These are phyloP conservation scores for Ceratitis capitata DNA, from an alignment of 1,140 invertebrate genomes.

Conservation along the genomic window DNA sequence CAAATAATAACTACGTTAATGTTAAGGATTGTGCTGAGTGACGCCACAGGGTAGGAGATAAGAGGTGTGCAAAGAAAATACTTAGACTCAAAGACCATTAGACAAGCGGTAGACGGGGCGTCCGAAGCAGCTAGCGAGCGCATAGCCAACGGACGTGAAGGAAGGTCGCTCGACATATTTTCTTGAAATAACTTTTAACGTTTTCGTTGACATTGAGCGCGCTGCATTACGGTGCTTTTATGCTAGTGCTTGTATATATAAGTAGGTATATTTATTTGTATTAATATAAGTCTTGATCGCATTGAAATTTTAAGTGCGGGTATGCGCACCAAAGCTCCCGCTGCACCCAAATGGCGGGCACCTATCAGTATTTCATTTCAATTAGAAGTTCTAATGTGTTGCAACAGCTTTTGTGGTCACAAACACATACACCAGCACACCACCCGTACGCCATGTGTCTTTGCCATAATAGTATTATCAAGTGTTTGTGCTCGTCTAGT, in stretches of 20 bases:
- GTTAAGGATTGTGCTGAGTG: neutral
- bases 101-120: neutral
- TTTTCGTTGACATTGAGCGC: neutral
- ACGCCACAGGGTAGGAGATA: neutral
- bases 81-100: no score
- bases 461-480: neutral
- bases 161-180: neutral
- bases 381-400: conserved; percentile 12
- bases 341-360: neutral
- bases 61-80: no score
- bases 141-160: neutral
- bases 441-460: neutral
- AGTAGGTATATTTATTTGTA: neutral
- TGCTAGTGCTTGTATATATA: neutral
- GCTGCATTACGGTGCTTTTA: neutral
- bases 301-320: conserved; percentile 11
- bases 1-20: neutral
- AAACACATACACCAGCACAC: no score
- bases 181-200: conserved; percentile 21
- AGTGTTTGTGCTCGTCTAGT: neutral
- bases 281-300: neutral
- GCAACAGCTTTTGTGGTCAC: neutral
- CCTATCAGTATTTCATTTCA: conserved; percentile 22
- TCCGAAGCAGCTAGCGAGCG: neutral
- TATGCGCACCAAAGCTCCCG: neutral